Percentiles rank a stretch among this genome's conserved stretches.
These are phyloP conservation scores for Tubulanus polymorphus DNA, from an alignment of 2,888 invertebrate genomes.

Conservation along the genomic window DNA sequence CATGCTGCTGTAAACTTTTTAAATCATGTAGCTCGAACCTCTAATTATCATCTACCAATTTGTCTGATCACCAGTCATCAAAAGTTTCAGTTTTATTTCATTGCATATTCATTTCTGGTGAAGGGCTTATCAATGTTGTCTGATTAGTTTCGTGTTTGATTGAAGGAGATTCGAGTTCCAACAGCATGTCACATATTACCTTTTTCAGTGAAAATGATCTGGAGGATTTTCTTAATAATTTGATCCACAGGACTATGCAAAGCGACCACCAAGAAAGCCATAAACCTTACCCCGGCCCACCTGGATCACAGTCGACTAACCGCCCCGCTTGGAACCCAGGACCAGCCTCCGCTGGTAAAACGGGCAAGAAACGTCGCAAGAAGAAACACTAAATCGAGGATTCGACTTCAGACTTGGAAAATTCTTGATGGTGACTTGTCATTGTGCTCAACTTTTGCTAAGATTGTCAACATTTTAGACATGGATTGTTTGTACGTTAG, in stretches of 20 bases:
- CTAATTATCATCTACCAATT: too few species aligned
- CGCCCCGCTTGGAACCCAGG: conserved; percentile 1
- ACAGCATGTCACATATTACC: conserved; percentile 8
- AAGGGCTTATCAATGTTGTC: background rate
- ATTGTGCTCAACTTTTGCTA: too few species aligned
- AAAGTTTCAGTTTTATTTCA: background rate
- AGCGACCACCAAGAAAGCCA: background rate
- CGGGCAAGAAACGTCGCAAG: background rate
- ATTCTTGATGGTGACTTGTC: too few species aligned
- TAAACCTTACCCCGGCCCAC: too few species aligned
- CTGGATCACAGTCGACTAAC: background rate
- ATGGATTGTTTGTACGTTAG: too few species aligned
- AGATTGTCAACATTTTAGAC: too few species aligned
- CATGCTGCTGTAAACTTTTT: too few species aligned
- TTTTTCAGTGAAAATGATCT: conserved; percentile 66
- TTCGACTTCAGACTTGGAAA: too few species aligned
- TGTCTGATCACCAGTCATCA: too few species aligned
- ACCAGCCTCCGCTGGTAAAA: background rate
- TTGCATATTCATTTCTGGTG: background rate
- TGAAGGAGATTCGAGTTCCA: too few species aligned
- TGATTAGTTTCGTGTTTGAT: background rate
- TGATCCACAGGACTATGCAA: conserved; percentile 64
- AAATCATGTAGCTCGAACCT: too few species aligned
- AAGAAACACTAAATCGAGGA: too few species aligned
- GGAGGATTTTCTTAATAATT: conserved; percentile 75